Evolutionary conservation across 2,797 vertebrate species (phyloP), one percentile per base, ranked within the genome.

Genomic region (Chanos chanos): DNA sequence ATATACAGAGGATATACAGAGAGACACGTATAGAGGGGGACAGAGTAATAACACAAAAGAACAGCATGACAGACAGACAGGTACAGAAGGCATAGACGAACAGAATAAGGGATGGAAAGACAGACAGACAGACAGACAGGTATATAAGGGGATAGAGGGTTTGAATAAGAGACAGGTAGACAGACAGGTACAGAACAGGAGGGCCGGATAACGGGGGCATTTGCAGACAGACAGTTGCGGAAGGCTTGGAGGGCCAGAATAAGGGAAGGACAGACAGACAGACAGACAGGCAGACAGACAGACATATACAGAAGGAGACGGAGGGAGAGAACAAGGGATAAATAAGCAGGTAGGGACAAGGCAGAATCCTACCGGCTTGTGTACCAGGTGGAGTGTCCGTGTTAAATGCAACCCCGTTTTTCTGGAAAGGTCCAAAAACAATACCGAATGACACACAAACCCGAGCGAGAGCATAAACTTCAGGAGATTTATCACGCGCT

Each of bases 301-400:
- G 45, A 21, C 25, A 5, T 25, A 18, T 1, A 21, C 2, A 40
- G 3, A 39, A 7, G 5, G 18, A 5, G 18, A 18, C 16, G 40
- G 6, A 18, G 37, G 31, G 18, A 9, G 50, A 31, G 41, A 15
- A 31, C 7, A 12, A 36, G 13, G 40, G 6, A 45, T 13, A 7
- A n/a, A n/a, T n/a, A n/a, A n/a, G n/a, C n/a, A n/a, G n/a, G n/a
- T n/a, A n/a, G n/a, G n/a, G n/a, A n/a, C n/a, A n/a, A n/a, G n/a
- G n/a, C n/a, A n/a, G n/a, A n/a, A n/a, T 47, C 70, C 7, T 63
- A 81, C 80, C 80, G 45, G 76, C 69, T 30, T 81, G 80, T 40
- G 71, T 71, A 45, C 76, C 80, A 25, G 77, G 70, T 19, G 74
- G 70, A 3, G 75, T 74, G 18, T 80, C 72, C 0, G 71, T 80